Evolutionary conservation across 2,797 vertebrate genomes (phyloP), one percentile per base, ranked within the genome.

Genomic region (Tamandua tetradactyla): DNA sequence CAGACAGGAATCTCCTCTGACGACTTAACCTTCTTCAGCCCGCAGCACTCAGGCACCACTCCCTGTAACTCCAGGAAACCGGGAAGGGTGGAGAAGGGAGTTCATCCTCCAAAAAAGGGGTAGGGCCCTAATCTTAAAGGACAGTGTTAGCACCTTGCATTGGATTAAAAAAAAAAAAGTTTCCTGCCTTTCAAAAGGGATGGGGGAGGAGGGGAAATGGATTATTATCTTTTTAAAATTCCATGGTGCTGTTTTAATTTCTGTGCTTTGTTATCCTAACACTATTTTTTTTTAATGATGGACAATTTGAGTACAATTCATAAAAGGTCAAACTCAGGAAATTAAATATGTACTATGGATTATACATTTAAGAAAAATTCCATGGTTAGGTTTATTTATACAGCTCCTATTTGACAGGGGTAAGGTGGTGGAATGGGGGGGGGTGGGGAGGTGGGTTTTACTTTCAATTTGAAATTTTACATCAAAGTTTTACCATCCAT

Each of bases 271-370:
- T 81, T 91, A 88, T 85, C 87, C 32, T 89, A 88, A 82, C 4
- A 55, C 3, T 81, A 64, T 7, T 86, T 93, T 95, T 93, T 95
- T 79, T 78, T 87, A 94, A 59, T 23, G 84, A 93, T 89, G 22
- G 57, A 27, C 62, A 91, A 74, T 18, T 7, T 61, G 40, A 87
- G 30, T 61, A 92, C 6, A 93, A 40, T 66, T 84, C 91, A 59
- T 64, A 76, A 83, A 91, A 62, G 68, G 87, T 90, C 7, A 79
- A 88, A 86, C 59, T 95, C 9, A 35, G 47, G 57, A 68, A 92
- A 95, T 86, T 71, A 75, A 84, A 71, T 55, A 61, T 7, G 1
- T 5, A 42, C 57, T 57, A 68, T n/a, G 9, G n/a, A 89, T 69
- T 74, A 68, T 13, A 82, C 66, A 64, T 30, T 81, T 81, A 62